Base-by-base conservation (phyloP, 2,888 invertebrate genomes). In the Cheiracanthium punctorium region DNA sequence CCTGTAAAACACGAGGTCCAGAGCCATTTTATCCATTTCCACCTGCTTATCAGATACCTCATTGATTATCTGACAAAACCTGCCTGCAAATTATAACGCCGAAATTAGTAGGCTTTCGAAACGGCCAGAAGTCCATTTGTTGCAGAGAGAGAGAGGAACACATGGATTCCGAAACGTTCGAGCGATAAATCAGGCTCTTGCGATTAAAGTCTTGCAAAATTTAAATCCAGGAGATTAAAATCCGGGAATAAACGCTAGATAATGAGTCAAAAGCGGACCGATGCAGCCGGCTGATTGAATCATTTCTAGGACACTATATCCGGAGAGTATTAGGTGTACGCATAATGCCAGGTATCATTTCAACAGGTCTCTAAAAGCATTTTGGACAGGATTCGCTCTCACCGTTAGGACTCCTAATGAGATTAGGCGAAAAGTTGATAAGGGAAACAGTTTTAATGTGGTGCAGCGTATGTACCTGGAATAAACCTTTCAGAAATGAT, bases 351-450 rank as follows among this genome's bases (percentile, higher is more conserved):
- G 17, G 43, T 48, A 48, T 48, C 43, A 48, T 48, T 48, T 48
- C 43, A 48, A 48, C 43, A 48, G 43, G 43, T 48, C 43, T 48
- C 43, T 48, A 48, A 48, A 48, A 48, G 43, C 43, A 48, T 48
- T 48, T 17, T 48, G 17, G 17, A 17, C 43, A 48, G 17, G 43
- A 48, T 48, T 48, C 43, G 2, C 10, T 48, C 43, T 48, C 17
- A 48, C 43, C 43, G 43, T 10, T 48, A 17, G 43, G 43, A 48
- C 2, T 17, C 14, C 43, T 12, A 48, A 48, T 48, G 14, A 48
- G 43, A 48, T 48, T 48, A 48, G 43, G 43, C 10, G 10, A 17
- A 48, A 48, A 48, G 43, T 48, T 48, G 43, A 48, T 48, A 48
- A 48, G 43, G 17, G 43, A 48, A 17, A 48, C 10, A 48, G 43